These are phyloP conservation scores for Mnemiopsis leidyi DNA, from an alignment of 37 sponge, comb jelly and placozoan species.

Conservation along the genomic window DNA sequence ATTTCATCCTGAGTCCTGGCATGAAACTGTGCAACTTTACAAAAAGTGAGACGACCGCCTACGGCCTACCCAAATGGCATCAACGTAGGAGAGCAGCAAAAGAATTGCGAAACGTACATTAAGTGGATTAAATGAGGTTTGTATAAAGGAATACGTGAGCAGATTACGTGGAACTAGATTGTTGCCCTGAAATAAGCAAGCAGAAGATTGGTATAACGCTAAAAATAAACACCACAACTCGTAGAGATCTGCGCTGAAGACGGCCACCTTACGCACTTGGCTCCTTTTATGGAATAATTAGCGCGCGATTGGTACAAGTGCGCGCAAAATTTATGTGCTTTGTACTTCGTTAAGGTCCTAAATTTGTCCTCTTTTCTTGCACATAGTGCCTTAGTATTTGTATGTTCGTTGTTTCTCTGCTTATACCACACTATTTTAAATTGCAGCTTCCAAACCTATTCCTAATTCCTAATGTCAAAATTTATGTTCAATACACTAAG, in stretches of 20 bases:
- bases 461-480: neutral
- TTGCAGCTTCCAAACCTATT: neutral
- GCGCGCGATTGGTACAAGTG: neutral
- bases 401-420: constrained; percentile 12
- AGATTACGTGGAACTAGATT: neutral
- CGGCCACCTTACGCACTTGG: neutral
- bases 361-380: constrained; percentile 1
- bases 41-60: too few relatives aligned
- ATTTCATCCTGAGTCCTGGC: too few relatives aligned
- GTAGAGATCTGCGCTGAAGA: neutral
- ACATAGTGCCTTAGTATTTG: constrained; percentile 26
- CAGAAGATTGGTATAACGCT: neutral
- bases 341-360: neutral
- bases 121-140: neutral
- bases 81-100: neutral
- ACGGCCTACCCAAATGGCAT: too few relatives aligned
- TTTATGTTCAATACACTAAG: neutral
- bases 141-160: neutral
- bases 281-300: constrained; percentile 60
- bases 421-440: neutral
- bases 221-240: neutral
- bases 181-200: neutral
- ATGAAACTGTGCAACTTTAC: too few relatives aligned
- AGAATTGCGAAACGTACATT: neutral
- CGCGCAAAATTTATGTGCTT: constrained; percentile 49